Conservation (phyloP, 2,888 invertebrate species). For the Hypsopygia costalis region DNA sequence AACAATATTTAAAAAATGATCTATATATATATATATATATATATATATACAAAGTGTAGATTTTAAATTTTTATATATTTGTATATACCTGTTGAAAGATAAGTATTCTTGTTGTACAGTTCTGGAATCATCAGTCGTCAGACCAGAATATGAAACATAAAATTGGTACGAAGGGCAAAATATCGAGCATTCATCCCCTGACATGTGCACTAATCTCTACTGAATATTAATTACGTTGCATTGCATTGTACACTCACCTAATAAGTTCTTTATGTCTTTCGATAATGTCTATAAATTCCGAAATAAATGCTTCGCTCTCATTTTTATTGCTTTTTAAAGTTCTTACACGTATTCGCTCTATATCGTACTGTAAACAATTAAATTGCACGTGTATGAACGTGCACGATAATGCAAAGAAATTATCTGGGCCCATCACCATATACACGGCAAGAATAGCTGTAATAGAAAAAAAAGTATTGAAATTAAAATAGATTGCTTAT, state of each 20-base stretch:
- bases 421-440: not conserved
- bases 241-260: constrained; percentile 31
- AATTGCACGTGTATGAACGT: not conserved
- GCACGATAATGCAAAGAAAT: constrained; percentile 10
- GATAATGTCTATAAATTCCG: constrained; percentile 25
- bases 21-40: too few relatives aligned
- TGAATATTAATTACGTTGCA: too few relatives aligned
- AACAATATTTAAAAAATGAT: too few relatives aligned
- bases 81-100: too few relatives aligned
- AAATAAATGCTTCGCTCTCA: constrained; percentile 16
- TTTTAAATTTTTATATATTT: too few relatives aligned
- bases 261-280: constrained; percentile 39
- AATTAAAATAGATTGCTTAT: not conserved
- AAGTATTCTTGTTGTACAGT: too few relatives aligned
- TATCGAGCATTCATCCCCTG: too few relatives aligned
- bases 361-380: not conserved
- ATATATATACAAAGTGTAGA: too few relatives aligned
- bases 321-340: constrained; percentile 6
- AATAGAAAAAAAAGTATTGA: constrained; percentile 11
- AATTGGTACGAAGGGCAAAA: too few relatives aligned
- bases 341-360: constrained; percentile 10
- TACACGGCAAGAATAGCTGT: not conserved
- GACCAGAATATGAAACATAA: too few relatives aligned
- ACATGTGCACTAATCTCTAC: too few relatives aligned
- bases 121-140: too few relatives aligned